Base-by-base conservation (phyloP, 1,140 invertebrate species). In the Hyles euphorbiae region DNA sequence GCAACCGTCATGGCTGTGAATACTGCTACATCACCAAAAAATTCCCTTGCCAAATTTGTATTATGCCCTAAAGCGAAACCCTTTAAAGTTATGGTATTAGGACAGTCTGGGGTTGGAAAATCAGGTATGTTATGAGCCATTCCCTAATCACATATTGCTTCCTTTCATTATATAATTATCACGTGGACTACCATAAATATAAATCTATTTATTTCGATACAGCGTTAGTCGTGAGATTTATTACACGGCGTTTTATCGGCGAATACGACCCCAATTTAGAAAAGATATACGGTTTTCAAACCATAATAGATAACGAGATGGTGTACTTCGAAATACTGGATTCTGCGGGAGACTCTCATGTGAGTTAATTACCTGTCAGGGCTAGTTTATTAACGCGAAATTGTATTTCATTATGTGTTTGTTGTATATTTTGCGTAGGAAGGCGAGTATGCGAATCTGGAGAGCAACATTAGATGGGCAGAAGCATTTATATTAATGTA, bases 401-500 rank as follows among this genome's bases (percentile, higher is more conserved):
- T 48, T 3, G 22, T 34, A 10, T 11, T 34, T 32, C 32, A 56
- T n/a, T 32, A 33, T 8, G 10, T 44, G 43, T 54, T 33, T 22
- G 3, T 48, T 47, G 33, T 48, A 47, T 48, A 32, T 12, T n/a
- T 56, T 56, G 32, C 12, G 34, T 73, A 94, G 93, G 92, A 94
- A 88, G 91, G 89, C 64, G 93, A 94, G 81, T 92, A 92, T 52
- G 81, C 93, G 12, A 91, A 91, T 33, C 76, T 94, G 65, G 95
- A 96, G 77, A 92, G 93, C 9, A 94, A 96, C 70, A 94, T 96
- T 40, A 89, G 94, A 43, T 96, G 95, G 92, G 95, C 94, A 11
- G 95, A 97, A 74, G 95, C 94, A 4, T 96, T 96, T 75, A 92
- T 97, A 44, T 88, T 97, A 2, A 94, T 96, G 81, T 96, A 96